phyloP scores from a whole-genome alignment of 2,113 vertebrate species.

The Sorex fumeus region DNA sequence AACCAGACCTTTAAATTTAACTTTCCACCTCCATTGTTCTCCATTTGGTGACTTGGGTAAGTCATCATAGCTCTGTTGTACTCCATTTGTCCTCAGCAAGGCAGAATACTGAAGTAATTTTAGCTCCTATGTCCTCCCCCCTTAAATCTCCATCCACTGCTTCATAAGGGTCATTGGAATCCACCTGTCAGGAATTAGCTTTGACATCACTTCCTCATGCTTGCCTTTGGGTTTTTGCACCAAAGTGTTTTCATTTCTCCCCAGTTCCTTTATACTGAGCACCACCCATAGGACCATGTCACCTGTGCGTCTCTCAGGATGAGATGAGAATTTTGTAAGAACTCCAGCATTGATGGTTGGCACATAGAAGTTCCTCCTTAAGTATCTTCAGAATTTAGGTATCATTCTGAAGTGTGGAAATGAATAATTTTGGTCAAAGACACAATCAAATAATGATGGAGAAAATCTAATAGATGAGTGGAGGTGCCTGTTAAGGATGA shows the following conservation, averaged over 20 bases:
- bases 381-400: not conserved
- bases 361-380: not conserved
- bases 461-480: conserved; percentile 25
- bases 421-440: not conserved
- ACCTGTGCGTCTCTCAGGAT: not conserved
- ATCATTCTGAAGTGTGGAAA: not conserved
- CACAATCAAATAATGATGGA: conserved; percentile 25
- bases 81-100: not conserved
- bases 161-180: not conserved
- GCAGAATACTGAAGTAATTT: not conserved
- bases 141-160: not conserved
- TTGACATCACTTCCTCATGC: not conserved
- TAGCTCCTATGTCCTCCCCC: not conserved
- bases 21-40: not conserved
- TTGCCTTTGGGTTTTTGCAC: not conserved
- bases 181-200: not conserved
- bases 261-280: not conserved
- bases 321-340: not conserved
- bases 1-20: not conserved
- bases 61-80: not conserved
- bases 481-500: not conserved
- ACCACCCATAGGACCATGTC: not conserved
- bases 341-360: not conserved
- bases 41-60: not conserved
- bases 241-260: not conserved